Evolutionary conservation across 2,797 vertebrate genomes (phyloP).

Genomic region (Falco novaeseelandiae): DNA sequence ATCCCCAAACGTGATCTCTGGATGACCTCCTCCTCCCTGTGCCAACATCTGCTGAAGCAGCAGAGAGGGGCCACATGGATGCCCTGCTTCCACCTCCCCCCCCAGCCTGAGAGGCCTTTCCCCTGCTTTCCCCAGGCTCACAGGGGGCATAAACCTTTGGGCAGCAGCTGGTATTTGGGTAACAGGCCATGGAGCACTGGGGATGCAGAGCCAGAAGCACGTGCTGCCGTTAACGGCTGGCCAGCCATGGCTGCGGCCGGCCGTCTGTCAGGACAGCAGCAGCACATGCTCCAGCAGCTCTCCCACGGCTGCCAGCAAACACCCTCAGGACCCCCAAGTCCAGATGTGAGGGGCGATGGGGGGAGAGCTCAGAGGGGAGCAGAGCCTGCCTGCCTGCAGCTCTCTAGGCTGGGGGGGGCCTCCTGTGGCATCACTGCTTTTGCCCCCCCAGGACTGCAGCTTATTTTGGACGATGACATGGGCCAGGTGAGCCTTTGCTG

Average conservation of each 20-base stretch:
- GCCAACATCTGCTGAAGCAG: constrained; percentile 1
- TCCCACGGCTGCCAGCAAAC: constrained; percentile 48
- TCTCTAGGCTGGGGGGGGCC: neutral
- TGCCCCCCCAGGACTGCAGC: neutral
- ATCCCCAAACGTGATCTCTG: neutral
- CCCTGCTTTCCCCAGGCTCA: constrained; percentile 6
- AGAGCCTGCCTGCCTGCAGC: neutral
- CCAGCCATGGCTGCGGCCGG: neutral
- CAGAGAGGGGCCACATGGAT: neutral
- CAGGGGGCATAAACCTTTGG: neutral
- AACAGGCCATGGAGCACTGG: neutral
- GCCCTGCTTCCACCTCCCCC: neutral
- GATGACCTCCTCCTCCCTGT: neutral
- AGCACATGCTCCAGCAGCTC: neutral
- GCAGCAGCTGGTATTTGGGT: neutral
- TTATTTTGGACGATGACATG: neutral
- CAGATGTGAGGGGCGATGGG: neutral
- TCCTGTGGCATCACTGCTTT: neutral
- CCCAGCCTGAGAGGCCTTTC: constrained; percentile 2
- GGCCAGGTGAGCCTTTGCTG: neutral
- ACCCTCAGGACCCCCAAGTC: neutral
- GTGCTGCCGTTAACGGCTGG: neutral
- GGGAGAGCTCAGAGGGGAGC: neutral
- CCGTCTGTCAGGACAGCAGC: neutral
- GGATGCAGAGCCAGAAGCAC: neutral